A percentile compares a stretch with the other conserved stretches of the same genome.
Evolutionary conservation across 2,888 invertebrate species (phyloP).

Genomic region (Trimorus sp.): DNA sequence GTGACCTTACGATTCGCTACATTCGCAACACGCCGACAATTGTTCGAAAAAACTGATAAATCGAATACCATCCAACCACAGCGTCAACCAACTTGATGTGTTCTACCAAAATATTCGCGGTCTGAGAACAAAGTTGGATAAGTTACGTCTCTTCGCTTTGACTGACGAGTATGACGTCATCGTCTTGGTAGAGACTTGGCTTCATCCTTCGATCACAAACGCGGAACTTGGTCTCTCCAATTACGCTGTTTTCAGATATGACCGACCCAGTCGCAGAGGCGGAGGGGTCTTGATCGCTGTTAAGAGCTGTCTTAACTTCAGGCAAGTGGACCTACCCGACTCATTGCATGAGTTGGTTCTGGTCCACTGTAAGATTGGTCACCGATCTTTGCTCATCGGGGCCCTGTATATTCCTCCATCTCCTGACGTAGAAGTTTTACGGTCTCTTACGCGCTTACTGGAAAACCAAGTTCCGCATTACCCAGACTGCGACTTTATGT

Average conservation of each 20-base stretch:
- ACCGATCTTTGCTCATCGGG: neutral
- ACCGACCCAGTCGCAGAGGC: constrained; percentile 3
- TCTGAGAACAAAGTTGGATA: neutral
- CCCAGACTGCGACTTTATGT: neutral
- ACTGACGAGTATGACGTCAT: neutral
- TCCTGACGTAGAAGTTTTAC: neutral
- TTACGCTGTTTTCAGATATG: neutral
- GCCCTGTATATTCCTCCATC: neutral
- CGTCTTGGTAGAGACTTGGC: neutral
- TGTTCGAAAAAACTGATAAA: neutral
- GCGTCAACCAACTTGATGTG: neutral
- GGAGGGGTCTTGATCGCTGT: neutral
- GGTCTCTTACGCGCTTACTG: neutral
- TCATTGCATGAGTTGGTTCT: neutral
- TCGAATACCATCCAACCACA: neutral
- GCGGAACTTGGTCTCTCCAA: neutral
- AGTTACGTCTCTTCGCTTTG: neutral
- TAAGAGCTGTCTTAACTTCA: neutral
- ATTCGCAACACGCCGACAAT: neutral
- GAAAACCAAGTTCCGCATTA: neutral
- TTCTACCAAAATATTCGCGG: constrained; percentile 3
- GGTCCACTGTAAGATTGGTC: neutral
- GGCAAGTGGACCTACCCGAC: neutral
- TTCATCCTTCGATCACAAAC: neutral
- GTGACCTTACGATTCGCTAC: neutral